Evolutionary conservation across 1,140 invertebrate species (phyloP).

Genomic region (Octopus bimaculoides): DNA sequence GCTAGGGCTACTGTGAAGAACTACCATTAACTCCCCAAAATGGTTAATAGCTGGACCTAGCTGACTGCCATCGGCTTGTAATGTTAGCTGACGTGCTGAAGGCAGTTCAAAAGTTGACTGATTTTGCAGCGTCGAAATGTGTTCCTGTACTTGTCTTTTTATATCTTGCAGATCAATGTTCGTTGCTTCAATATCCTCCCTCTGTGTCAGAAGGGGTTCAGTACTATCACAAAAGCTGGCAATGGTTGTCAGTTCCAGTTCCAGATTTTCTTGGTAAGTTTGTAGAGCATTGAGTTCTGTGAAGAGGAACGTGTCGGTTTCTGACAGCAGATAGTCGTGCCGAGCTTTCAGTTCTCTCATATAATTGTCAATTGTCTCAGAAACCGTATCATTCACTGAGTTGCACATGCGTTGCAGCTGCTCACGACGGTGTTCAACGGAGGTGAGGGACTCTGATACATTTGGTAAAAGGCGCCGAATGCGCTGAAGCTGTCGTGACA

Average conservation of each 20-base stretch:
- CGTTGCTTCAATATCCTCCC: constrained; percentile 59
- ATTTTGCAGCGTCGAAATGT: constrained; percentile 39
- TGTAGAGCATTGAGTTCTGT: constrained; percentile 79
- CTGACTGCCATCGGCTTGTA: constrained; percentile 31
- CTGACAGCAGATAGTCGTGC: constrained; percentile 80
- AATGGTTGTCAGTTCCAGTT: constrained; percentile 89
- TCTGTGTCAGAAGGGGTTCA: constrained; percentile 83
- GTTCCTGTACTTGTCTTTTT: constrained; percentile 42
- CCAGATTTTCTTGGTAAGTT: constrained; percentile 86
- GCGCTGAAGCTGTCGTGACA: constrained; percentile 89
- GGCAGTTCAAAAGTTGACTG: constrained; percentile 26
- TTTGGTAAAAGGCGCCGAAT: constrained; percentile 65
- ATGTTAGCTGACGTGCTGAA: constrained; percentile 23
- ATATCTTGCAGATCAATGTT: constrained; percentile 44
- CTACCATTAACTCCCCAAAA: constrained; percentile 39
- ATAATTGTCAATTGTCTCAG: constrained; percentile 78
- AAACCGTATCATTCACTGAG: constrained; percentile 61
- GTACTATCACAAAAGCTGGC: constrained; percentile 92
- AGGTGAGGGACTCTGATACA: constrained; percentile 63
- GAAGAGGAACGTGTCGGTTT: constrained; percentile 83
- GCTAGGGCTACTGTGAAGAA: not conserved
- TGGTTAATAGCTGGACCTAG: constrained; percentile 40
- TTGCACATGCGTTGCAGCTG: constrained; percentile 41
- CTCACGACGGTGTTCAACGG: constrained; percentile 36
- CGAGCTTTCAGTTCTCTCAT: constrained; percentile 86